Conservation (phyloP, 2,113 vertebrate species). For the Lepisosteus oculatus region DNA sequence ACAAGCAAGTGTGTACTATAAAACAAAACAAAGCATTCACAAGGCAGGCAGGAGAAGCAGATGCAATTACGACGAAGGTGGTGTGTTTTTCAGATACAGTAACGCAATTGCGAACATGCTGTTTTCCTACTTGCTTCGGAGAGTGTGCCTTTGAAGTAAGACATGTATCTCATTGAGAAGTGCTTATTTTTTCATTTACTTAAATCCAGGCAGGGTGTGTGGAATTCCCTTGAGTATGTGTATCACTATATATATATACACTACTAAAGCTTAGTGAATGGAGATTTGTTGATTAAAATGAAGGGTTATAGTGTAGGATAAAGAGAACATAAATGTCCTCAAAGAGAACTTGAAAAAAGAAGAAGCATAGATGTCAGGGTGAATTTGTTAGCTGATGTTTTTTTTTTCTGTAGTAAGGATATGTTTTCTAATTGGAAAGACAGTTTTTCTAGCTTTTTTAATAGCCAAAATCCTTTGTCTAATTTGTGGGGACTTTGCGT, state of each 20-base stretch:
- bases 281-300: not conserved
- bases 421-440: not conserved
- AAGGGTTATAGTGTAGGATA: not conserved
- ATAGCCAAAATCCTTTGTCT: slow-evolving; percentile 2
- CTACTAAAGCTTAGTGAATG: not conserved
- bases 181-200: too few species aligned
- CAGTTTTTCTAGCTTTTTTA: slow-evolving; percentile 1
- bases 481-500: not conserved
- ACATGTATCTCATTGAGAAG: too few species aligned
- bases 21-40: not conserved
- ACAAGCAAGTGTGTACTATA: not conserved
- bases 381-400: slow-evolving; percentile 1
- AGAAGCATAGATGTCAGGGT: not conserved
- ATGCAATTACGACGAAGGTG: not conserved
- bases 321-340: not conserved
- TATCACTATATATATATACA: not conserved
- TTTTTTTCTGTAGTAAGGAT: not conserved
- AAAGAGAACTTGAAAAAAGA: not conserved
- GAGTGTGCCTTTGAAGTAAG: too few species aligned
- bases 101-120: too few species aligned
- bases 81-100: not conserved
- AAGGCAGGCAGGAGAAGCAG: not conserved
- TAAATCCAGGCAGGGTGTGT: not conserved
- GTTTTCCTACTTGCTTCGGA: too few species aligned
- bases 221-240: not conserved